These are phyloP conservation scores for Spisula solida DNA, from an alignment of 2,888 invertebrate species.

Conservation along the genomic window DNA sequence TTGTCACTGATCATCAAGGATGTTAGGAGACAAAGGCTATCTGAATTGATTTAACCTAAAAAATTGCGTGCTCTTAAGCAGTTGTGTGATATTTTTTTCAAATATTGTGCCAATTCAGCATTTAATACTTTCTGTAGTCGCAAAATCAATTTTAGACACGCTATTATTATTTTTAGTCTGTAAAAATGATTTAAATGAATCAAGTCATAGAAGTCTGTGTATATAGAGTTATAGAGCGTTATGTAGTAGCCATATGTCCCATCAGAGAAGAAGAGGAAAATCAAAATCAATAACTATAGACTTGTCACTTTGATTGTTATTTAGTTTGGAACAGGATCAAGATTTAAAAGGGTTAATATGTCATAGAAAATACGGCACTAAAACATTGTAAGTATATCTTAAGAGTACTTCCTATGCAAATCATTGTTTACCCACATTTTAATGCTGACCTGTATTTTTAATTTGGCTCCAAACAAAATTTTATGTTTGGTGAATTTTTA, in stretches of 20 bases:
- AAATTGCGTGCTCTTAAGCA: too few relatives aligned
- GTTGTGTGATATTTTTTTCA: background rate
- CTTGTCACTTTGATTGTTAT: background rate
- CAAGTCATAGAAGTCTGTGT: background rate
- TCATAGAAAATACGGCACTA: background rate
- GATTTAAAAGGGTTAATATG: slow-evolving; percentile 5
- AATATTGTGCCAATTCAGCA: background rate
- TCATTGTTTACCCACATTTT: background rate
- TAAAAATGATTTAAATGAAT: background rate
- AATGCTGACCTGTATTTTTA: too few relatives aligned
- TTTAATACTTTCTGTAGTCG: background rate
- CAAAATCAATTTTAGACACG: background rate
- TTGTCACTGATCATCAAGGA: too few relatives aligned
- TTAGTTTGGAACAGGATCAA: background rate
- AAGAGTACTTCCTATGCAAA: background rate
- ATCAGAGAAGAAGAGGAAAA: too few relatives aligned
- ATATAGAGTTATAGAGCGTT: too few relatives aligned
- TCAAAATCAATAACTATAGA: too few relatives aligned
- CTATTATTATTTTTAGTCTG: background rate
- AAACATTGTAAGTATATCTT: background rate
- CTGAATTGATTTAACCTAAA: too few relatives aligned
- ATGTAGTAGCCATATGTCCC: too few relatives aligned
- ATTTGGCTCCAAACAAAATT: too few relatives aligned
- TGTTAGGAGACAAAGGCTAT: too few relatives aligned
- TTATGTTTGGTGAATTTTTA: too few relatives aligned